A percentile compares a stretch with the other conserved stretches of the same genome.
These are phyloP conservation scores for Leptarthrus brevirostris DNA, from an alignment of 2,888 invertebrate species.

Conservation along the genomic window DNA sequence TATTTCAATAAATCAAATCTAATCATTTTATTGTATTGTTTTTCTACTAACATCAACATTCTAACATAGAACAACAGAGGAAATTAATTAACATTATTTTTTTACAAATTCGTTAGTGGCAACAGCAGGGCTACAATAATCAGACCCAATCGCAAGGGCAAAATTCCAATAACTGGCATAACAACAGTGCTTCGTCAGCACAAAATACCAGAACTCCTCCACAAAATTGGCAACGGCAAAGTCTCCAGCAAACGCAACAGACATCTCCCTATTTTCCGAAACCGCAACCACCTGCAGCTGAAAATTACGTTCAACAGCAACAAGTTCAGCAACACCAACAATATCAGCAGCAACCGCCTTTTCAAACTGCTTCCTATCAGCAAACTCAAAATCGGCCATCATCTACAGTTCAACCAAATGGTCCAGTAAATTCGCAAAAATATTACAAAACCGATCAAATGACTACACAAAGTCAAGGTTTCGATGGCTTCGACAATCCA, in stretches of 20 bases:
- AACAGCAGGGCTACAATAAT: background rate
- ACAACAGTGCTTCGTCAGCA: background rate
- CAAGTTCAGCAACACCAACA: slow-evolving; percentile 50
- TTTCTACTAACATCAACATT: too few species aligned
- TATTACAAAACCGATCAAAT: slow-evolving; percentile 10
- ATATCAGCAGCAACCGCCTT: slow-evolving; percentile 24
- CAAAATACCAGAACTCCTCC: background rate
- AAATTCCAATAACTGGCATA: slow-evolving; percentile 1
- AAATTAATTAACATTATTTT: too few species aligned
- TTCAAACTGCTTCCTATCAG: slow-evolving; percentile 18
- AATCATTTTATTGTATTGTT: too few species aligned
- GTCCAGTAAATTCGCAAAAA: slow-evolving; percentile 5
- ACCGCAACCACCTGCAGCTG: slow-evolving; percentile 30
- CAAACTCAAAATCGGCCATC: slow-evolving; percentile 24
- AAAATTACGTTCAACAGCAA: slow-evolving; percentile 52
- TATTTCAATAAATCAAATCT: too few species aligned
- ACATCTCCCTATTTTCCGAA: background rate
- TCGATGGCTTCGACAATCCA: slow-evolving; percentile 11
- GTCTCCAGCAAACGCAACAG: slow-evolving; percentile 12
- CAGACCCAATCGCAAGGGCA: background rate
- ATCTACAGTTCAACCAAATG: slow-evolving; percentile 13
- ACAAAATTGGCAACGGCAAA: slow-evolving; percentile 35
- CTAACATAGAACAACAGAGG: too few species aligned
- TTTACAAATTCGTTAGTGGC: slow-evolving; percentile 4
- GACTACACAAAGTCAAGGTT: background rate